Percentiles rank a stretch among this genome's conserved stretches.
Conservation (phyloP, 2,797 vertebrate species). For the Staurois parvus region DNA sequence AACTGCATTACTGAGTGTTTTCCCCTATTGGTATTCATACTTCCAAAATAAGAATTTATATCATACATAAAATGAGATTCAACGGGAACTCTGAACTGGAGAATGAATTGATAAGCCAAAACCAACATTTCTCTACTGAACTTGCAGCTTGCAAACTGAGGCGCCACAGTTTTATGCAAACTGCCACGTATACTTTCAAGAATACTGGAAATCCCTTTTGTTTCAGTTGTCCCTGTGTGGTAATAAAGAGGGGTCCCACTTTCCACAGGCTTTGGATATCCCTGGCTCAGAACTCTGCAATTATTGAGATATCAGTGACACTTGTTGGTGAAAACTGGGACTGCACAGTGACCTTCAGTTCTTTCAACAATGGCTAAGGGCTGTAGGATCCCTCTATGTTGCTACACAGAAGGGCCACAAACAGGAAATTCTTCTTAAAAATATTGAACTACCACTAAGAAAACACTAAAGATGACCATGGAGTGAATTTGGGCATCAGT, state of each 20-base stretch:
- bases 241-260: not conserved
- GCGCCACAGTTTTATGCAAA: too few relatives aligned
- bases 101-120: not conserved
- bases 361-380: not conserved
- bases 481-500: not conserved
- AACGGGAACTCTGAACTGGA: too few relatives aligned
- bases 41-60: too few relatives aligned
- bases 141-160: too few relatives aligned
- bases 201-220: not conserved
- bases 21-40: too few relatives aligned
- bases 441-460: too few relatives aligned
- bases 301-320: not conserved
- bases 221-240: too few relatives aligned
- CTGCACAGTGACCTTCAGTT: not conserved
- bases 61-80: too few relatives aligned
- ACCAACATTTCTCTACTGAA: too few relatives aligned
- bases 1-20: too few relatives aligned
- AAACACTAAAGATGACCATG: too few relatives aligned
- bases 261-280: not conserved
- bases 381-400: not conserved
- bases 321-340: not conserved
- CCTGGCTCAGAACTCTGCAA: not conserved
- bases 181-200: too few relatives aligned
- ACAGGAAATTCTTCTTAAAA: not conserved
- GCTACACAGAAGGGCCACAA: not conserved